phyloP scores from a whole-genome alignment of 2,888 invertebrate genomes.

The Macrosoma leucophasiata region DNA sequence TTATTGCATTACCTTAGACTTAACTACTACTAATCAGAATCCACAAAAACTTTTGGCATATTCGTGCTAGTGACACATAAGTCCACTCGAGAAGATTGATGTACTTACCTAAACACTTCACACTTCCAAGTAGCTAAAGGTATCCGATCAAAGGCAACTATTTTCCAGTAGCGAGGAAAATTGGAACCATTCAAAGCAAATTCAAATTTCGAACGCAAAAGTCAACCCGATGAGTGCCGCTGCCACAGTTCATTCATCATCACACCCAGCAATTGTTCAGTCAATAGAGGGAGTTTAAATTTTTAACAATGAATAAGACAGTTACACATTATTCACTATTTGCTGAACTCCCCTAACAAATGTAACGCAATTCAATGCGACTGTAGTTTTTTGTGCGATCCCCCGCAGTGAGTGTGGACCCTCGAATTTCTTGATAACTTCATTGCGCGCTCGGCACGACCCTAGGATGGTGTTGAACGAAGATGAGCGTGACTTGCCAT shows the following conservation, averaged over 20 bases:
- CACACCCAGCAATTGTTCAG: constrained; percentile 50
- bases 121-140: too few relatives aligned
- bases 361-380: constrained; percentile 44
- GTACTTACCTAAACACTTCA: too few relatives aligned
- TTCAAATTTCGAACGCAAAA: constrained; percentile 22
- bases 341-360: constrained; percentile 45
- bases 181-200: constrained; percentile 1
- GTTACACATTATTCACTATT: constrained; percentile 64
- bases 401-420: constrained; percentile 42
- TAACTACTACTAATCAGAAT: too few relatives aligned
- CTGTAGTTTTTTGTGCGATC: constrained; percentile 54
- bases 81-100: too few relatives aligned
- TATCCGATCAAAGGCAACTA: too few relatives aligned
- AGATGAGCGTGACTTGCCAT: constrained; percentile 37
- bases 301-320: constrained; percentile 59
- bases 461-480: constrained; percentile 38
- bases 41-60: too few relatives aligned
- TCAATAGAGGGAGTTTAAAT: constrained; percentile 67
- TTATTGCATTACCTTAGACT: too few relatives aligned
- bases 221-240: constrained; percentile 28
- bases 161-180: too few relatives aligned
- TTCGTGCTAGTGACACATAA: too few relatives aligned
- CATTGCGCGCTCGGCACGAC: constrained; percentile 43
- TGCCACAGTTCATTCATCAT: constrained; percentile 50
- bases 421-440: constrained; percentile 67